These are phyloP conservation scores for Typhlomys cinereus DNA, from an alignment of 2,113 vertebrate species.

Conservation along the genomic window DNA sequence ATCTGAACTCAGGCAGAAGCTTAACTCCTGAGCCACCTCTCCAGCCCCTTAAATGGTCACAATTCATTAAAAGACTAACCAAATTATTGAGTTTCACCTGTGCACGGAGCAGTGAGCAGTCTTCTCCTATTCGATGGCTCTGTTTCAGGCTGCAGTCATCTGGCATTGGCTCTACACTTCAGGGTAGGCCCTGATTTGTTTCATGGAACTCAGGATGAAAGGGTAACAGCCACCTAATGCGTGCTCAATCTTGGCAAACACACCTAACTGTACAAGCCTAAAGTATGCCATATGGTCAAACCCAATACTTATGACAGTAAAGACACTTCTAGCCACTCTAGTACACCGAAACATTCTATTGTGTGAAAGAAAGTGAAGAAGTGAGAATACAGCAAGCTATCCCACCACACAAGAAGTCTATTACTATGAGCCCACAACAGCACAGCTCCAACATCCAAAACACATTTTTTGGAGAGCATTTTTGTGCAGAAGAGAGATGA, in stretches of 20 bases:
- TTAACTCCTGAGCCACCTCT: too few species aligned
- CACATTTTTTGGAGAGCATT: background rate
- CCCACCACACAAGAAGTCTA: background rate
- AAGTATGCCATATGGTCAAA: background rate
- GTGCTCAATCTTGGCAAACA: background rate
- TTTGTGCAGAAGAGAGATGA: background rate
- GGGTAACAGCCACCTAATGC: background rate
- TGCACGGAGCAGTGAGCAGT: background rate
- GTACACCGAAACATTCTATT: background rate
- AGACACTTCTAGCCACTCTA: background rate
- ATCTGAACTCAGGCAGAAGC: too few species aligned
- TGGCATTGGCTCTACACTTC: background rate
- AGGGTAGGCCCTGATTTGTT: background rate
- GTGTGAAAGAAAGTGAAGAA: background rate
- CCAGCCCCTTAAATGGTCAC: too few species aligned
- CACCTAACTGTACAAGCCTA: background rate
- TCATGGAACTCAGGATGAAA: background rate
- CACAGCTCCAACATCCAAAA: background rate
- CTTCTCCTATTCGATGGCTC: background rate
- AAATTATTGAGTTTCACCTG: background rate
- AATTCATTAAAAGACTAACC: background rate
- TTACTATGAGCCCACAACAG: background rate
- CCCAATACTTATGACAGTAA: background rate
- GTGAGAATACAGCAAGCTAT: background rate
- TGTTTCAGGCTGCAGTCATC: background rate